These are phyloP conservation scores for Oscheius sp. DNA, from an alignment of 2,888 invertebrate species.

Conservation along the genomic window DNA sequence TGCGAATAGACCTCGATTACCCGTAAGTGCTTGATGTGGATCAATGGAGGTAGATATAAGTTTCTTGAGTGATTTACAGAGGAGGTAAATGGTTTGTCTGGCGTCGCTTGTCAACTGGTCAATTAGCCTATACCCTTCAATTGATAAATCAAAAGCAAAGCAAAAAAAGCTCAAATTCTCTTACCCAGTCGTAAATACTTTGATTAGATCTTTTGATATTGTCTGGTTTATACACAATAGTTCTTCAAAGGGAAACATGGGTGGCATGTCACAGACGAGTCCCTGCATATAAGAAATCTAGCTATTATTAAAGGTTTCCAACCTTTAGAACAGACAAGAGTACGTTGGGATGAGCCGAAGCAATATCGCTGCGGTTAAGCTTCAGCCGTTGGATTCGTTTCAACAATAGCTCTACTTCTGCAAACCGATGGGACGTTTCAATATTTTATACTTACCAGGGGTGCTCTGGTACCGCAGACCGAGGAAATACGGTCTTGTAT, in stretches of 20 bases:
- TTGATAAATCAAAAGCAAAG: no score
- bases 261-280: conserved; percentile 18
- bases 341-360: conserved; percentile 29
- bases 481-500: conserved; percentile 8
- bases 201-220: background rate
- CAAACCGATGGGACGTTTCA: background rate
- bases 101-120: conserved; percentile 13
- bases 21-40: conserved; percentile 20
- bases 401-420: conserved; percentile 15
- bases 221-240: conserved; percentile 20
- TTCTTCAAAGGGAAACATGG: conserved; percentile 31
- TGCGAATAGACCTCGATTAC: no score
- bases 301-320: background rate
- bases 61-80: conserved; percentile 27
- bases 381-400: background rate
- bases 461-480: conserved; percentile 31
- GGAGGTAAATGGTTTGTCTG: conserved; percentile 1
- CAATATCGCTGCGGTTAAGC: conserved; percentile 11
- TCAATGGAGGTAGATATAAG: background rate
- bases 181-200: conserved; percentile 27
- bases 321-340: conserved; percentile 29
- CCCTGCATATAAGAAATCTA: conserved; percentile 14
- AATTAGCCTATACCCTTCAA: conserved; percentile 5
- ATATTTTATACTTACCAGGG: conserved; percentile 14
- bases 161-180: no score